phyloP scores from a whole-genome alignment of 2,888 invertebrate species.

The Patella pellucida region DNA sequence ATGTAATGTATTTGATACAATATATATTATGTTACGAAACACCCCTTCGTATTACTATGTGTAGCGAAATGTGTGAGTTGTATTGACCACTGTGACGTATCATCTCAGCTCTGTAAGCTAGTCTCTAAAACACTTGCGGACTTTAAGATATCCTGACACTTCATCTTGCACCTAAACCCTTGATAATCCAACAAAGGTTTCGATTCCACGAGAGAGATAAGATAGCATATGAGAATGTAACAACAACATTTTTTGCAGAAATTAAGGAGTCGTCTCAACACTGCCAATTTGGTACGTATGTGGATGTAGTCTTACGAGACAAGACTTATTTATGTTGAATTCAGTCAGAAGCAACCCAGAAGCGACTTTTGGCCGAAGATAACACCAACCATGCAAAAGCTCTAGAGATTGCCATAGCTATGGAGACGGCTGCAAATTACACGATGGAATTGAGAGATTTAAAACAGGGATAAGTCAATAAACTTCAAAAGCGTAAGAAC shows the following conservation, averaged over 20 bases:
- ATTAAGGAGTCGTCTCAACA: not conserved
- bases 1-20: too few species aligned
- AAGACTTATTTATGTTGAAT: not conserved
- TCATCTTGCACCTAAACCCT: not conserved
- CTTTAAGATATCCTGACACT: not conserved
- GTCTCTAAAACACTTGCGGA: too few species aligned
- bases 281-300: conserved; percentile 4
- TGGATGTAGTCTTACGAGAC: not conserved
- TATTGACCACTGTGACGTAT: too few species aligned
- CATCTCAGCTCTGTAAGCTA: too few species aligned
- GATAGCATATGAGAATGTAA: not conserved
- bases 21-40: too few species aligned
- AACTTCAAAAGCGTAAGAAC: not conserved
- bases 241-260: not conserved
- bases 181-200: not conserved
- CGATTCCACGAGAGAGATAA: not conserved
- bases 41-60: too few species aligned
- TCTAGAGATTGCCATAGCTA: not conserved
- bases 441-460: not conserved
- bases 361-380: not conserved
- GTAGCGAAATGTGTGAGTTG: too few species aligned
- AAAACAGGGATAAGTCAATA: not conserved
- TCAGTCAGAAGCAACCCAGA: not conserved
- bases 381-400: not conserved
- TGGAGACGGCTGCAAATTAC: not conserved